Evolutionary conservation across 2,113 vertebrate species (phyloP).

Genomic region (Lasiurus borealis): DNA sequence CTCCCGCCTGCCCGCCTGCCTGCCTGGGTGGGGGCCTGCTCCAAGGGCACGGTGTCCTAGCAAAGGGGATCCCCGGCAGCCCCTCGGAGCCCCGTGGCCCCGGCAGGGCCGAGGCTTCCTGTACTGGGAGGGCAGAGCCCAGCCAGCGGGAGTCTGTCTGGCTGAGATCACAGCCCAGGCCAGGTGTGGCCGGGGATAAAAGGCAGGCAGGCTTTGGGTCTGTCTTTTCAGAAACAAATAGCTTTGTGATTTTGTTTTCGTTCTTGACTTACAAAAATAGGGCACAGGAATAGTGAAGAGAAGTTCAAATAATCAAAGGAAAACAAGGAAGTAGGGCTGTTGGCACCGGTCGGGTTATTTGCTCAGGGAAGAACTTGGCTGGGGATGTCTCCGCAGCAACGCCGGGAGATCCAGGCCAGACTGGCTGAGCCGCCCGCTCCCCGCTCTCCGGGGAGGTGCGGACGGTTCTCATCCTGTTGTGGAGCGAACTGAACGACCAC

Average conservation of each 20-base stretch:
- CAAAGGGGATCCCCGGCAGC: background rate
- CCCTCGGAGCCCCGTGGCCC: background rate
- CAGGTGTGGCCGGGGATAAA: background rate
- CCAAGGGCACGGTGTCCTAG: background rate
- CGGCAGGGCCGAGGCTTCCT: background rate
- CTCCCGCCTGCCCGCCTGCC: background rate
- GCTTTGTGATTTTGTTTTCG: slow-evolving; percentile 62
- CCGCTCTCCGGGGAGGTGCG: accelerated
- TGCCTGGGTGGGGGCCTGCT: background rate
- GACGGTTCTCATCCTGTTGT: too few species aligned
- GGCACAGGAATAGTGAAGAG: background rate
- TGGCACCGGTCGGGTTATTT: background rate
- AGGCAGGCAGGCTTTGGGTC: background rate
- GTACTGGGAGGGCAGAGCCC: accelerated
- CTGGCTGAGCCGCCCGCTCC: background rate
- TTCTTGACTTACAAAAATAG: slow-evolving; percentile 30
- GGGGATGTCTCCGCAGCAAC: accelerated
- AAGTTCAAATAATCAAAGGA: slow-evolving; percentile 38
- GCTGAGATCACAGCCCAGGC: background rate
- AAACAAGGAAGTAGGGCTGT: slow-evolving; percentile 45
- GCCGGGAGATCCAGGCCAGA: background rate
- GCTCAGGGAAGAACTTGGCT: background rate
- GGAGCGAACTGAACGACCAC: too few species aligned
- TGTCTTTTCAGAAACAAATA: slow-evolving; percentile 59
- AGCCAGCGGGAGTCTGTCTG: background rate